A percentile compares a stretch with the other conserved stretches of the same genome.
Conservation (phyloP, 2,113 vertebrate genomes). For the Hepsetus odoe region DNA sequence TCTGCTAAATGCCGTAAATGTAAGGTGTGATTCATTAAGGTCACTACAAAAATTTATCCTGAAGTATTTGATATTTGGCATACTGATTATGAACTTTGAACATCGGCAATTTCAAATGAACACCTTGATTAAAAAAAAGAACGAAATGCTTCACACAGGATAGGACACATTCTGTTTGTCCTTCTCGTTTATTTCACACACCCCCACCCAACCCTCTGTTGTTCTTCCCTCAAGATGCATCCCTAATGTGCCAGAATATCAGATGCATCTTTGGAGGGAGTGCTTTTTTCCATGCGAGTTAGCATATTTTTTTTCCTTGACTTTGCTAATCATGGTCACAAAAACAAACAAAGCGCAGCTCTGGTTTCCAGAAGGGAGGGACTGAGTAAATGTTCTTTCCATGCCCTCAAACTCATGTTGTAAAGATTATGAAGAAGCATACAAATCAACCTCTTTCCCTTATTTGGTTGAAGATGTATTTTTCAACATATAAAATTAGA, state of each 20-base stretch:
- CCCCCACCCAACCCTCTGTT: conserved; percentile 22
- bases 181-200: conserved; percentile 37
- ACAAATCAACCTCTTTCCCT: not conserved
- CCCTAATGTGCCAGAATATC: conserved; percentile 57
- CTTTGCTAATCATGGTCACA: conserved; percentile 51
- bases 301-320: conserved; percentile 47
- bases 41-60: not conserved
- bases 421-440: not conserved
- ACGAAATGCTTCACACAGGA: conserved; percentile 17
- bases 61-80: conserved; percentile 1
- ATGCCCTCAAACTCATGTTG: conserved; percentile 1
- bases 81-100: not conserved
- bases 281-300: conserved; percentile 62
- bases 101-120: not conserved
- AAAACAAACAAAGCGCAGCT: conserved; percentile 55
- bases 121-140: not conserved
- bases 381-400: conserved; percentile 8
- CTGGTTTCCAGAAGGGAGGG: conserved; percentile 23
- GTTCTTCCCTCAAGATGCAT: conserved; percentile 52
- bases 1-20: too few species aligned
- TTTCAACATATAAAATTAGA: not conserved
- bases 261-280: conserved; percentile 57
- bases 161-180: conserved; percentile 24
- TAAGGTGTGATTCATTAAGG: too few species aligned
- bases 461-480: not conserved